A percentile compares a stretch with the other conserved stretches of the same genome.
phyloP scores from a whole-genome alignment of 1,140 invertebrate species.

The Sitodiplosis mosellana region DNA sequence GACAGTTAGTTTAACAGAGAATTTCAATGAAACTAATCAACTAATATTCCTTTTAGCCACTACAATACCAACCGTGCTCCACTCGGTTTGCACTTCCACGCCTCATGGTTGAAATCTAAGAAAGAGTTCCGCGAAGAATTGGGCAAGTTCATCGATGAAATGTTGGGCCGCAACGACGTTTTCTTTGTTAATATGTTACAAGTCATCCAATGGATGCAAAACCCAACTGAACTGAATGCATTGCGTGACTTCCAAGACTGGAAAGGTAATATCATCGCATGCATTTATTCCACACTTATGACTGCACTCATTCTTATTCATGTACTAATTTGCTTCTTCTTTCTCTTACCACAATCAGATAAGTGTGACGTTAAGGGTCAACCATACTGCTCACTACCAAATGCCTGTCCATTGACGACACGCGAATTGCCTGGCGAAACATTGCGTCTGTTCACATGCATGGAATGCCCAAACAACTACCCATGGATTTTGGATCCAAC shows the following conservation, averaged over 20 bases:
- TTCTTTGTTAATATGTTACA: slow-evolving; percentile 88
- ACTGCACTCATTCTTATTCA: no score
- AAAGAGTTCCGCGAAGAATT: slow-evolving; percentile 83
- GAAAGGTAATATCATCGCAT: no score
- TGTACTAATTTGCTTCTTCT: no score
- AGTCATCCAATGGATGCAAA: slow-evolving; percentile 96
- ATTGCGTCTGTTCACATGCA: slow-evolving; percentile 79
- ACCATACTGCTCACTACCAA: slow-evolving; percentile 78
- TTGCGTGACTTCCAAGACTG: slow-evolving; percentile 83
- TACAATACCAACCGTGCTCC: slow-evolving; percentile 84
- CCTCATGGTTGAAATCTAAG: slow-evolving; percentile 87
- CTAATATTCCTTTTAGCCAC: slow-evolving; percentile 30
- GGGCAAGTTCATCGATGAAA: slow-evolving; percentile 86
- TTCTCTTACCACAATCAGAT: slow-evolving; percentile 26
- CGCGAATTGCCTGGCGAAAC: slow-evolving; percentile 83
- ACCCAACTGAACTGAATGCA: slow-evolving; percentile 70
- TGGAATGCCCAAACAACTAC: slow-evolving; percentile 90
- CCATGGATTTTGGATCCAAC: slow-evolving; percentile 90
- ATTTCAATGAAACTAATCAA: no score
- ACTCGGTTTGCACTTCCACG: slow-evolving; percentile 86
- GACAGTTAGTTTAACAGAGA: no score
- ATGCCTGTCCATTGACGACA: slow-evolving; percentile 74
- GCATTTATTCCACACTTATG: no score
- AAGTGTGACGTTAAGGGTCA: slow-evolving; percentile 89
- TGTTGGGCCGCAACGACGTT: slow-evolving; percentile 74